These are phyloP conservation scores for Varanus salvator DNA, from an alignment of 2,113 vertebrate species.

Conservation along the genomic window DNA sequence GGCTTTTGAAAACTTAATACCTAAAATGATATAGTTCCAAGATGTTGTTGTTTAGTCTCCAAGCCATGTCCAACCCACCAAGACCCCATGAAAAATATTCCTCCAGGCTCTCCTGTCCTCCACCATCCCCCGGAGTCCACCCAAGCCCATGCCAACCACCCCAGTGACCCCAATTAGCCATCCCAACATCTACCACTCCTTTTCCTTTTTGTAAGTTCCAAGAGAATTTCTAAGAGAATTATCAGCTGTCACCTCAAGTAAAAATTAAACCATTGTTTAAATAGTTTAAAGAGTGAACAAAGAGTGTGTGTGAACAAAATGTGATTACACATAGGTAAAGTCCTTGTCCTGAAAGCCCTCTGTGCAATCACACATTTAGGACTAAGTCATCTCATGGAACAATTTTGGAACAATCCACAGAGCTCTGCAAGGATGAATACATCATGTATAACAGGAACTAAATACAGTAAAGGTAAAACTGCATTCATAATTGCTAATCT, in stretches of 20 bases:
- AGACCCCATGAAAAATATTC: too few relatives aligned
- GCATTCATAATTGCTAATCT: neutral
- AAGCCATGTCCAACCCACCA: too few relatives aligned
- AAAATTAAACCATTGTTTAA: neutral
- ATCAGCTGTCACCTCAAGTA: neutral
- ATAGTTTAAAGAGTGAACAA: neutral
- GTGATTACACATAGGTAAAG: neutral
- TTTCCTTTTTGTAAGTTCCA: too few relatives aligned
- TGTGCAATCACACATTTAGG: neutral
- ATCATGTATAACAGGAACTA: neutral
- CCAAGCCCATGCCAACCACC: too few relatives aligned
- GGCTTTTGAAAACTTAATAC: neutral
- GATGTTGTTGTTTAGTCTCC: neutral
- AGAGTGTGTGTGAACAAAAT: neutral
- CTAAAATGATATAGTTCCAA: neutral
- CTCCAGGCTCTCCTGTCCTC: too few relatives aligned
- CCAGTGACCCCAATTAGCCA: too few relatives aligned
- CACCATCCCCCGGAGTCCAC: too few relatives aligned
- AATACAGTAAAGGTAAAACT: neutral
- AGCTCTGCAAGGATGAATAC: neutral
- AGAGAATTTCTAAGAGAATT: neutral
- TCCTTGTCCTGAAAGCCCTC: neutral
- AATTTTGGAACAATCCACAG: neutral
- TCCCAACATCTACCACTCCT: too few relatives aligned
- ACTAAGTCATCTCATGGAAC: neutral